A percentile compares a stretch with the other conserved stretches of the same genome.
Evolutionary conservation across 2,113 vertebrate species (phyloP).

Genomic region (Hypomesus transpacificus): DNA sequence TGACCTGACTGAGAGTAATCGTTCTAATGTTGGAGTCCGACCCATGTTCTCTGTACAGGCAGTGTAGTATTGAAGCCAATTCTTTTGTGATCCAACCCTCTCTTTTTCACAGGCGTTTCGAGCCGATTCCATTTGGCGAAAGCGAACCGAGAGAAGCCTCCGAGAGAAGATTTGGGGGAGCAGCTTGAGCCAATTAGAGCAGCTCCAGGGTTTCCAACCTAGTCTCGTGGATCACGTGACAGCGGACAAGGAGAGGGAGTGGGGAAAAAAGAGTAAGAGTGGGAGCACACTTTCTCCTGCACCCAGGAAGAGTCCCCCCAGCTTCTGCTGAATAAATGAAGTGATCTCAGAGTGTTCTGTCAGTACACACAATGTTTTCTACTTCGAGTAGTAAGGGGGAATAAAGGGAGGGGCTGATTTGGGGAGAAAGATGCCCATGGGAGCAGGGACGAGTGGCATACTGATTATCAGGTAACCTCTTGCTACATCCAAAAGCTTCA

Average conservation of each 20-base stretch:
- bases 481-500: background rate
- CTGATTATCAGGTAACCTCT: constrained; percentile 28
- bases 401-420: background rate
- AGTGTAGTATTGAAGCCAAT: no score
- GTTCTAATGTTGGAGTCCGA: no score
- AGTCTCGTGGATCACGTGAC: constrained; percentile 54
- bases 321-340: constrained; percentile 58
- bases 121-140: no score
- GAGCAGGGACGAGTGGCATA: constrained; percentile 13
- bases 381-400: background rate
- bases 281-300: background rate
- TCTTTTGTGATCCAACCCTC: no score
- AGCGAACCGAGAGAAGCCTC: no score
- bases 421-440: background rate
- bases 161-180: background rate
- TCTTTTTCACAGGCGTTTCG: no score
- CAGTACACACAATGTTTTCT: constrained; percentile 46
- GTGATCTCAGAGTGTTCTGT: constrained; percentile 39
- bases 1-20: no score
- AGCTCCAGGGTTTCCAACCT: constrained; percentile 49
- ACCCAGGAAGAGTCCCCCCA: constrained; percentile 38
- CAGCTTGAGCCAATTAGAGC: constrained; percentile 58
- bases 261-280: constrained; percentile 14
- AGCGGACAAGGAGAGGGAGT: constrained; percentile 33
- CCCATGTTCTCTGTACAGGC: no score